Conservation (phyloP, 2,888 invertebrate genomes). For the Drosophila tripunctata region DNA sequence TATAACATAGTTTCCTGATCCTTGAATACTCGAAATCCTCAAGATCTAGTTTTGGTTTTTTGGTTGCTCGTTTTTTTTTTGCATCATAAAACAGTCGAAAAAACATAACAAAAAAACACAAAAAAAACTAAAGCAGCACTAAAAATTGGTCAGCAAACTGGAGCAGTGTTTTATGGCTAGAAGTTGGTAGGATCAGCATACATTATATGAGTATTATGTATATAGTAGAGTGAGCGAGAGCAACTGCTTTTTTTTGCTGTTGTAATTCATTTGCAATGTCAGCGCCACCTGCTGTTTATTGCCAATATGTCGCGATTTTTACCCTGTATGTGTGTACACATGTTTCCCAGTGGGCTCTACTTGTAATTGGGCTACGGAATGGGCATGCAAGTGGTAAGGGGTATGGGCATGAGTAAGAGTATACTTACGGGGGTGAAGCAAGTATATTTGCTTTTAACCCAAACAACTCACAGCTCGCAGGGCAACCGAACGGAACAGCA, state of each 20-base stretch:
- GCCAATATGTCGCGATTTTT: conserved; percentile 72
- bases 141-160: conserved; percentile 72
- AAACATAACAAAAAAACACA: conserved; percentile 9
- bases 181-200: too few relatives aligned
- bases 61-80: conserved; percentile 5
- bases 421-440: conserved; percentile 3
- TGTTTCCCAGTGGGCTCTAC: conserved; percentile 41
- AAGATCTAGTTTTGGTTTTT: conserved; percentile 57
- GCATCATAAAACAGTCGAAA: conserved; percentile 49
- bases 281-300: conserved; percentile 76
- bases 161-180: conserved; percentile 60
- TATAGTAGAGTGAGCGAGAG: not conserved
- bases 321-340: conserved; percentile 48
- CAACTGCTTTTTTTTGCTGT: not conserved
- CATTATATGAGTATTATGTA: too few relatives aligned
- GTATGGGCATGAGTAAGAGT: not conserved
- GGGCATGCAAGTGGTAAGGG: not conserved
- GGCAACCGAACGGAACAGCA: conserved; percentile 39
- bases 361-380: conserved; percentile 31
- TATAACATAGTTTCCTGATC: conserved; percentile 42
- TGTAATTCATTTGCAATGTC: conserved; percentile 54
- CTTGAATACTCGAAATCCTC: conserved; percentile 28
- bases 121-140: conserved; percentile 37
- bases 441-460: conserved; percentile 41
- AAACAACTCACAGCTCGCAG: conserved; percentile 30